Conservation (phyloP, 2,113 vertebrate genomes). For the Balaeniceps rex region DNA sequence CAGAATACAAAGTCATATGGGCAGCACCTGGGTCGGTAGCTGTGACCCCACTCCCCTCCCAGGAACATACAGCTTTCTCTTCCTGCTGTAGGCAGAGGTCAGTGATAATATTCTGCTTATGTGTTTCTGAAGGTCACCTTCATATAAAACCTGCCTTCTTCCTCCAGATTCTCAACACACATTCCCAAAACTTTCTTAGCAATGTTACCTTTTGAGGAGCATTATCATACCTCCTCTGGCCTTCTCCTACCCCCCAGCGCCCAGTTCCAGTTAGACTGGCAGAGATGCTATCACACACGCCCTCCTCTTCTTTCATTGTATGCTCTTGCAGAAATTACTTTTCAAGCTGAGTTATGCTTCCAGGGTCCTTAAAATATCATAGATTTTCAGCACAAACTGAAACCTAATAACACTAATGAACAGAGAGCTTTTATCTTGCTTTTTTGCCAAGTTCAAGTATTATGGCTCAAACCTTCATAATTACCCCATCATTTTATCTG, state of each 20-base stretch:
- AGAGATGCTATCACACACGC: neutral
- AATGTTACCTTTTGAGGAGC: neutral
- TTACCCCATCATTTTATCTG: slow-evolving; percentile 38
- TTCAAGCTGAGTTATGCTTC: neutral
- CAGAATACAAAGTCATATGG: slow-evolving; percentile 1
- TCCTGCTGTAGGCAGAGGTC: neutral
- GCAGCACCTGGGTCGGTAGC: neutral
- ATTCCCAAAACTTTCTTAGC: neutral
- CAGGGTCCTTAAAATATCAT: slow-evolving; percentile 24
- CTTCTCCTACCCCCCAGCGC: neutral
- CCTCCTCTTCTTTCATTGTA: neutral
- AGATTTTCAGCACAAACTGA: slow-evolving; percentile 23
- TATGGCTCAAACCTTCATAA: slow-evolving; percentile 22
- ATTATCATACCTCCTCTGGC: neutral
- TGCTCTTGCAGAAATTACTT: neutral
- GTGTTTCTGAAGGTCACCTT: neutral
- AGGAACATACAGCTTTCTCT: neutral
- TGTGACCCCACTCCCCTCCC: neutral
- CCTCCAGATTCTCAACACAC: neutral
- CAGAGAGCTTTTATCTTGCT: slow-evolving; percentile 23
- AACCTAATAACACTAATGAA: slow-evolving; percentile 26
- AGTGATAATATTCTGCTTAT: neutral
- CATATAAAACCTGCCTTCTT: neutral
- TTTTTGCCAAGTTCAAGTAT: slow-evolving; percentile 38
- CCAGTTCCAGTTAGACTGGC: neutral